Percentiles rank a stretch among this genome's conserved stretches.
These are phyloP conservation scores for Leucophenga maculata DNA, from an alignment of 2,888 invertebrate genomes.

Conservation along the genomic window DNA sequence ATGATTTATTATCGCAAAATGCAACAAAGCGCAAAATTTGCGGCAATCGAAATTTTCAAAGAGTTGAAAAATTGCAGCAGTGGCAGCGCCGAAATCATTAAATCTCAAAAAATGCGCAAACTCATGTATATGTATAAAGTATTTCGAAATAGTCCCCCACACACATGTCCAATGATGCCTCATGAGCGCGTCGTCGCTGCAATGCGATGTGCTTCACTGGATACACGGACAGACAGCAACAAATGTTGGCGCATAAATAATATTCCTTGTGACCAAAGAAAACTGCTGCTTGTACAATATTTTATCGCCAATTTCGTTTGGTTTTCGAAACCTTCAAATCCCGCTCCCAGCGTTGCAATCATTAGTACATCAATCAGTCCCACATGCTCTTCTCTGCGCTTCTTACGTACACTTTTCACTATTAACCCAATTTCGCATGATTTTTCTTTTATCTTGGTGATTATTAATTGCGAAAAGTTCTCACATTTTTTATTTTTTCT, in stretches of 20 bases:
- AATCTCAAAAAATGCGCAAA: not conserved
- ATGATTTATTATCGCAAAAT: conserved; percentile 61
- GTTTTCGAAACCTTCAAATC: conserved; percentile 42
- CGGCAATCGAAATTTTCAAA: conserved; percentile 5
- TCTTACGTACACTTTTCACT: not conserved
- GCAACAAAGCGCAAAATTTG: conserved; percentile 65
- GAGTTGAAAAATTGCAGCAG: not conserved
- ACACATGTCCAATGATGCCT: not conserved
- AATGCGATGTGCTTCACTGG: conserved; percentile 18
- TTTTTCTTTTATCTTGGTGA: conserved; percentile 22
- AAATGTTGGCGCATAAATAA: conserved; percentile 64
- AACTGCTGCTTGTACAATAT: conserved; percentile 40
- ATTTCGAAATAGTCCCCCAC: not conserved
- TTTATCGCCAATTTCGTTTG: conserved; percentile 54
- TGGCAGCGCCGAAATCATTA: not conserved
- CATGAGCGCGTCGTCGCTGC: not conserved
- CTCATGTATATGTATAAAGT: not conserved
- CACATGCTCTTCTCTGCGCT: no score
- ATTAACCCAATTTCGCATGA: conserved; percentile 24
- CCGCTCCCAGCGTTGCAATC: not conserved
- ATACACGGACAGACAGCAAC: conserved; percentile 53
- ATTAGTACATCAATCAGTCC: no score
- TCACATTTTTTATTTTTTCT: conserved; percentile 9
- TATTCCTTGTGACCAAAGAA: conserved; percentile 29
- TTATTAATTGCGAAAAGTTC: conserved; percentile 33